Percentiles rank a stretch among this genome's conserved stretches.
Evolutionary conservation across 1,140 invertebrate species (phyloP).

Genomic region (Aphelenchoides fujianensis): DNA sequence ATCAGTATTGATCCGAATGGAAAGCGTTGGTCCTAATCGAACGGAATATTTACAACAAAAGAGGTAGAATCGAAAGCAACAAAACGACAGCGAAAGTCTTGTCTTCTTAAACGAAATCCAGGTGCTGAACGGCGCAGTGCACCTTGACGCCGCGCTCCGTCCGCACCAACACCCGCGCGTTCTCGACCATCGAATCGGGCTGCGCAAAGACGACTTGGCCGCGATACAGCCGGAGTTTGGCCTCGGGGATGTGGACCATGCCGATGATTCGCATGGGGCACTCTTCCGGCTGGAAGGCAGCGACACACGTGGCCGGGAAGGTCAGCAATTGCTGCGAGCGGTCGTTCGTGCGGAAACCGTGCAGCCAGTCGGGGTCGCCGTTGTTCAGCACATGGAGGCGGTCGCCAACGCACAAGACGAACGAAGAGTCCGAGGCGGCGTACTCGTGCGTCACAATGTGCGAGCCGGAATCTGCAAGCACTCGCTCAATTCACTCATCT

Average conservation of each 20-base stretch:
- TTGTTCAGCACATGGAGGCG: slow-evolving; percentile 59
- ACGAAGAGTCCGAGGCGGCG: slow-evolving; percentile 21
- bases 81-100: too few species aligned
- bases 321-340: slow-evolving; percentile 51
- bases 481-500: too few species aligned
- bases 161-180: slow-evolving; percentile 40
- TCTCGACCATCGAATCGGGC: slow-evolving; percentile 49
- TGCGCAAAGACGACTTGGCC: slow-evolving; percentile 54
- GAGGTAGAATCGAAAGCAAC: too few species aligned
- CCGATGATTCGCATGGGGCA: slow-evolving; percentile 58
- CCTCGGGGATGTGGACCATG: slow-evolving; percentile 47
- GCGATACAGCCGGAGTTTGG: slow-evolving; percentile 36
- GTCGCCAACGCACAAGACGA: slow-evolving; percentile 47
- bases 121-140: slow-evolving; percentile 40
- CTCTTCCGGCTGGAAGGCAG: slow-evolving; percentile 50
- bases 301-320: slow-evolving; percentile 58
- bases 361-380: slow-evolving; percentile 61
- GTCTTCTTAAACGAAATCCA: too few species aligned
- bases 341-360: slow-evolving; percentile 52
- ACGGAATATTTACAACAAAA: too few species aligned
- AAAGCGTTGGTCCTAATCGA: too few species aligned
- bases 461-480: slow-evolving; percentile 13
- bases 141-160: slow-evolving; percentile 46
- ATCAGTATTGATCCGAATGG: too few species aligned
- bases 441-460: slow-evolving; percentile 61